Evolutionary conservation across 1,140 invertebrate species (phyloP).

Genomic region (Drosophila rhopaloa): DNA sequence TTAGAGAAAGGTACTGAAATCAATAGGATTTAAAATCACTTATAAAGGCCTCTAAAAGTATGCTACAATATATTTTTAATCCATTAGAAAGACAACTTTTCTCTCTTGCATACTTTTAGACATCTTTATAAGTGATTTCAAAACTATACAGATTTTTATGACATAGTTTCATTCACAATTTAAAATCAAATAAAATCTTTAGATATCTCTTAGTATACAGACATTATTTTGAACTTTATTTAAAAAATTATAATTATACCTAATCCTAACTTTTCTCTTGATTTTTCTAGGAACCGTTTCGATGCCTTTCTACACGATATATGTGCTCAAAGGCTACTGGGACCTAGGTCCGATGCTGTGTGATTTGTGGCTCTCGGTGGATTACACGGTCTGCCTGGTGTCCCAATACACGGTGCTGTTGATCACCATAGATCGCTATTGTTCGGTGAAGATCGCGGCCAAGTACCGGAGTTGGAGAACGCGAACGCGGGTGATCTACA

Average conservation of each 20-base stretch:
- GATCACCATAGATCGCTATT: constrained; percentile 99
- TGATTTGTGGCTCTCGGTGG: constrained; percentile 99
- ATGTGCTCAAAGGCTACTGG: constrained; percentile 98
- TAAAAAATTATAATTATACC: too few relatives aligned
- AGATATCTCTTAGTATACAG: too few relatives aligned
- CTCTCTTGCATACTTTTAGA: too few relatives aligned
- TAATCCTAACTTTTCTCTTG: background rate
- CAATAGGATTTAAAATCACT: too few relatives aligned
- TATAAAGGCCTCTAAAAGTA: too few relatives aligned
- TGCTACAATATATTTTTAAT: too few relatives aligned
- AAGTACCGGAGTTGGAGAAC: constrained; percentile 99
- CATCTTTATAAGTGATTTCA: too few relatives aligned
- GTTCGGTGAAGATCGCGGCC: constrained; percentile 99
- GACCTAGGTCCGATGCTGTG: constrained; percentile 97
- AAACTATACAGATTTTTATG: too few relatives aligned
- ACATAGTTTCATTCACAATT: too few relatives aligned
- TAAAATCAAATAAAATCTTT: background rate
- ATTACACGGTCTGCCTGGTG: constrained; percentile 99
- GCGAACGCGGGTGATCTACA: constrained; percentile 95
- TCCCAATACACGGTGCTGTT: constrained; percentile 99
- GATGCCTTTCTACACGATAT: constrained; percentile 98
- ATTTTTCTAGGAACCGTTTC: constrained; percentile 92
- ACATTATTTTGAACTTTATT: too few relatives aligned
- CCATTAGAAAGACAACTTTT: too few relatives aligned
- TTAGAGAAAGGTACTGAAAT: too few relatives aligned